Evolutionary conservation across 1,140 invertebrate species (phyloP).

Genomic region (Brachystomella parvula): DNA sequence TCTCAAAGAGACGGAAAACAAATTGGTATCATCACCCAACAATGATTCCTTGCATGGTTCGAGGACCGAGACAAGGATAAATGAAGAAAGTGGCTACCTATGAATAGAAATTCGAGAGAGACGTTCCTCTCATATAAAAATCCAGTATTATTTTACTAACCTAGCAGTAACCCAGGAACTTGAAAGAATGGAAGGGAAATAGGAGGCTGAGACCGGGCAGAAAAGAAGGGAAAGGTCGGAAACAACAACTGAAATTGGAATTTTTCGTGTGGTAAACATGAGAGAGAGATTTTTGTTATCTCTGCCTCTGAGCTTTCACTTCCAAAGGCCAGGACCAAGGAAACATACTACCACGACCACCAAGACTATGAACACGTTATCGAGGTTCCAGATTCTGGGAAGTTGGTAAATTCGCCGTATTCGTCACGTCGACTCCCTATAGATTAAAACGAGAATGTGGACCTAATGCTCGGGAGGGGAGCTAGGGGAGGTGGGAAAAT

Average conservation of each 20-base stretch:
- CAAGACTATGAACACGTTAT: not conserved
- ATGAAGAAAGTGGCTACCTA: too few species aligned
- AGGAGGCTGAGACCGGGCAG: too few species aligned
- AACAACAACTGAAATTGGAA: constrained; percentile 30
- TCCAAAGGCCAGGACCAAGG: not conserved
- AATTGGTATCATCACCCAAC: too few species aligned
- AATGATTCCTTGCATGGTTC: too few species aligned
- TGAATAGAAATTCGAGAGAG: too few species aligned
- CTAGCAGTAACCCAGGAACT: too few species aligned
- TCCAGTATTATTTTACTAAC: too few species aligned
- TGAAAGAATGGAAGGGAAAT: too few species aligned
- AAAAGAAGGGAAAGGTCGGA: constrained; percentile 22
- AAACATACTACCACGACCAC: too few species aligned
- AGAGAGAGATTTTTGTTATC: not conserved
- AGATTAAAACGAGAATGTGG: constrained; percentile 24
- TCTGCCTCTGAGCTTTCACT: not conserved
- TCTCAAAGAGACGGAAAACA: too few species aligned
- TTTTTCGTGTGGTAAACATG: constrained; percentile 10
- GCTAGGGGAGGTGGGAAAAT: constrained; percentile 12
- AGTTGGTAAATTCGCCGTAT: constrained; percentile 21
- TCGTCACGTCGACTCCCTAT: constrained; percentile 27
- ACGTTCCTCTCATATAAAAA: too few species aligned
- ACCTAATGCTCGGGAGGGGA: constrained; percentile 15
- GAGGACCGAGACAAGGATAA: too few species aligned
- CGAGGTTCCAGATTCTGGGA: not conserved